Conservation (phyloP, 2,797 vertebrate genomes). For the Alectoris magna region DNA sequence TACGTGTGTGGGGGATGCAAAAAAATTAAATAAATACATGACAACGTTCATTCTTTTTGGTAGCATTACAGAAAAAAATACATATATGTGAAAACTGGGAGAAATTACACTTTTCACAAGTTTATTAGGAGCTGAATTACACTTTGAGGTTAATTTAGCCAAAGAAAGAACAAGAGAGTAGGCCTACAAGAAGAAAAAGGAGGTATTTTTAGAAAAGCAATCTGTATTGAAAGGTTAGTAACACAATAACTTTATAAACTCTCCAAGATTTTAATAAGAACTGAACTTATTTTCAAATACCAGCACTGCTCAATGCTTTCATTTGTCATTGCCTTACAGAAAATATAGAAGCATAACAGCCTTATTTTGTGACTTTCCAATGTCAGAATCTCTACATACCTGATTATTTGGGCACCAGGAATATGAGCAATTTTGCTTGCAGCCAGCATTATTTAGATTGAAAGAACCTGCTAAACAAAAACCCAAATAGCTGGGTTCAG, state of each 20-base stretch:
- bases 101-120: constrained; percentile 12
- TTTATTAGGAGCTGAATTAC: neutral
- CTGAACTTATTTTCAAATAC: constrained; percentile 26
- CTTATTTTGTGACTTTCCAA: neutral
- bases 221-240: constrained; percentile 15
- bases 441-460: neutral
- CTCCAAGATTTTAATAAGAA: neutral
- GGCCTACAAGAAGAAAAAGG: neutral
- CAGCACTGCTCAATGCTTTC: neutral
- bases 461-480: neutral
- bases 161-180: neutral
- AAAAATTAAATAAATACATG: constrained; percentile 50
- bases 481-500: neutral
- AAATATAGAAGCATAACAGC: neutral
- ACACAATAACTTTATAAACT: constrained; percentile 25
- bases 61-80: neutral
- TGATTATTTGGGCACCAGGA: neutral
- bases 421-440: neutral
- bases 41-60: constrained; percentile 7
- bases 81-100: neutral
- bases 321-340: neutral
- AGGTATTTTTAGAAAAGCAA: constrained; percentile 31
- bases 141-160: neutral
- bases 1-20: neutral
- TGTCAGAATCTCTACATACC: neutral